Base-by-base conservation (phyloP, 2,888 invertebrate species). In the Mythimna pallens region DNA sequence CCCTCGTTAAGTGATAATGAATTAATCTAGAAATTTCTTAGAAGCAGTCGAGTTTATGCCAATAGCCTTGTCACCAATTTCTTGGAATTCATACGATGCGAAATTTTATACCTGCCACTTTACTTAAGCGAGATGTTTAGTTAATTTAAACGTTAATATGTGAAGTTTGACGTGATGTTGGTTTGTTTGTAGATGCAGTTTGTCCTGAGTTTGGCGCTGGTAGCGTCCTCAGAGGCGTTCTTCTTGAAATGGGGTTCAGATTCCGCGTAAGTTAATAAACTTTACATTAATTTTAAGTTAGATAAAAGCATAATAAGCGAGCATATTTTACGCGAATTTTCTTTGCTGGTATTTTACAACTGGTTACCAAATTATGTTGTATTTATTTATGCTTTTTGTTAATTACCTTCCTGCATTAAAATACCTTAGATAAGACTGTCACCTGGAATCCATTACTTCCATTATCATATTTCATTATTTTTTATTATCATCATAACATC, bases 161-260 rank as follows among this genome's bases (percentile, higher is more conserved):
- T n/a, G 10, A 47, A 62, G 69, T 78, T 43, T 78, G 74, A 78
- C 65, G 65, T 64, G 10, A 40, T 40, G n/a, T 76, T 84, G 87
- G 70, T 88, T 93, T 93, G 43, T 94, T 93, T 93, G 40, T 94
- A 97, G 97, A 91, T 95, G 88, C 92, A 91, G 82, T 87, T 96
- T 70, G 81, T 94, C 62, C 76, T 96, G 78, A 88, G 94, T 76
- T 74, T 96, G 86, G 94, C 91, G 67, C 83, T 95, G 74, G 83
- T 95, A 4, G 93, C 94, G n/a, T 92, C 95, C 1, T 92, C 96
- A 5, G 95, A 96, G 65, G 97, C 95, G 0, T 97, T 96, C 87
- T 97, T 97, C 89, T 87, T 96, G 71, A 96, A 96, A 87, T 97
- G 96, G 96, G 96, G 96, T 55, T 94, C 96, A 34, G 95, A 96